Base-by-base conservation (phyloP, 1,140 invertebrate species). In the Hycleus phaleratus region DNA sequence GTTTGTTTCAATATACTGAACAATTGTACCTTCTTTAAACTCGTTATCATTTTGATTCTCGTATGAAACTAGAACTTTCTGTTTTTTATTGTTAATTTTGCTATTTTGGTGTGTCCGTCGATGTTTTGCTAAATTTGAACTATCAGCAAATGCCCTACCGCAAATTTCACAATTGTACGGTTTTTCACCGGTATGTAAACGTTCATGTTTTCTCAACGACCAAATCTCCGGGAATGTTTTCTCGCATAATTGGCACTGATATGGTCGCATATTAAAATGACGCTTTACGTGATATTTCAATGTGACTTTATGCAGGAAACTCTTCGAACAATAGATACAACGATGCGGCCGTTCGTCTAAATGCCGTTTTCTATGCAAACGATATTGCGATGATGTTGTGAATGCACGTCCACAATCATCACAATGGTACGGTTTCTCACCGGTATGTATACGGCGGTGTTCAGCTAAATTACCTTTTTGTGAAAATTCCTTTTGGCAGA, bases 151-250 rank as follows among this genome's bases (percentile, higher is more conserved):
- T 24, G 82, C 79, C 74, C 89, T 88, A 2, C 79, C 78, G 69
- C 88, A 91, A n/a, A 85, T 67, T 10, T 81, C 77, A 70, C 89
- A 91, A 45, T 79, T 79, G 68, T 88, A 88, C 3, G 88, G 88
- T 65, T 90, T 90, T 69, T 91, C 88, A 39, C 83, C 85, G 24
- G 83, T 84, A 67, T 88, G 86, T 2, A 80, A 61, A 18, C 85
- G 77, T 63, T 79, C 69, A 68, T 89, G 87, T 68, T 85, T 85
- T 56, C 81, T 82, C 12, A 87, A 73, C 57, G 84, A 80, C 79
- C 81, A 84, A 48, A 83, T 79, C 63, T 86, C 83, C n/a, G 55
- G 46, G 55, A 57, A 50, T 11, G 55, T 49, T 9, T 49, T 49
- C 2, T 47, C 26, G 12, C 55, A 57, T 5, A 61, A 55, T 45